Conservation (phyloP, 2,888 invertebrate species). For the Mimachlamys varia region DNA sequence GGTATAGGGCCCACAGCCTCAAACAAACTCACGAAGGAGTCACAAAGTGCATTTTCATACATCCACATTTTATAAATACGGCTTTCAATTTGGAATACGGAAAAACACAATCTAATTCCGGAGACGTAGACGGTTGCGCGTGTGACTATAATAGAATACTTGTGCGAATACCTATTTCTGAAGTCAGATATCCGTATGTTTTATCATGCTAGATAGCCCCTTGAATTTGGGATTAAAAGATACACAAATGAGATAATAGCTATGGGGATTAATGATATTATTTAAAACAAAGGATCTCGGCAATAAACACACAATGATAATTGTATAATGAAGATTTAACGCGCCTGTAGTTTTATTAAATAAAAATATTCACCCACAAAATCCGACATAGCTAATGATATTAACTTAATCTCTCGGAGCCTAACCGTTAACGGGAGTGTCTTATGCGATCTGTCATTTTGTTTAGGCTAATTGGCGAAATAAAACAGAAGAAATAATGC, state of each 20-base stretch:
- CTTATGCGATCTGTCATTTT: background rate
- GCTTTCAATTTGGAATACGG: constrained; percentile 15
- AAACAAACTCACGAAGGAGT: background rate
- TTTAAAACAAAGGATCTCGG: background rate
- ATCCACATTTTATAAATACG: constrained; percentile 25
- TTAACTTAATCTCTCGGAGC: background rate
- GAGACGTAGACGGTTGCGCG: background rate
- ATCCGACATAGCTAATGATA: background rate
- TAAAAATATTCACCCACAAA: background rate
- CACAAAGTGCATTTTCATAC: constrained; percentile 36
- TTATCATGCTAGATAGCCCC: background rate
- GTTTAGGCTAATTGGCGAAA: background rate
- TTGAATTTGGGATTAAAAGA: background rate
- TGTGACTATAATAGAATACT: background rate
- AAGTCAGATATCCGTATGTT: background rate
- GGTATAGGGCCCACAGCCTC: background rate
- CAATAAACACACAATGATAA: background rate
- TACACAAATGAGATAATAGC: background rate
- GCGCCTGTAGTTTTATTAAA: background rate
- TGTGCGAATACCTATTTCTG: background rate
- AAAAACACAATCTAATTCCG: constrained; percentile 16
- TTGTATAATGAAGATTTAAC: constrained; percentile 18
- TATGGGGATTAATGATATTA: background rate
- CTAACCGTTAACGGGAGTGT: background rate
- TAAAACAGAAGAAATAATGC: constrained; percentile 4